Evolutionary conservation across 2,113 vertebrate genomes (phyloP).

Genomic region (Psilopsiagon aymara): DNA sequence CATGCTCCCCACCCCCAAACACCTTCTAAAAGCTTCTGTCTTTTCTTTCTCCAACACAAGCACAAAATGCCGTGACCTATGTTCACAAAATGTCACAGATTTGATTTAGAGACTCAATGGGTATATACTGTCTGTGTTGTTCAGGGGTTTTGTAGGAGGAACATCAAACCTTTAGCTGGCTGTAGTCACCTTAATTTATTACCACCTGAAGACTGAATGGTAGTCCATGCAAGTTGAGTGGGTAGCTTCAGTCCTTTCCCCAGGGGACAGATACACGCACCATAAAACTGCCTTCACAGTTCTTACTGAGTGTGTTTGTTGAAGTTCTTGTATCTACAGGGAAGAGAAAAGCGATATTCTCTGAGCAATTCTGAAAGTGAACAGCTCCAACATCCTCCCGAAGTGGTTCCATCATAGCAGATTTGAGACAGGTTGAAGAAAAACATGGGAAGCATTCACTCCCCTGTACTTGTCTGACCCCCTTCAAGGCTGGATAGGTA

Average conservation of each 20-base stretch:
- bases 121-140: neutral
- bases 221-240: neutral
- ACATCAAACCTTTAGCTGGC: neutral
- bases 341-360: neutral
- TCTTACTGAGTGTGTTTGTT: neutral
- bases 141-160: neutral
- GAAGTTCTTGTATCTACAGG: neutral
- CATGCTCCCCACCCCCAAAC: neutral
- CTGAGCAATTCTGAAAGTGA: neutral
- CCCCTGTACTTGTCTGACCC: neutral
- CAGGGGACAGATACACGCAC: neutral
- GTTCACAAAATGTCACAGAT: neutral
- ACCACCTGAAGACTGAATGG: neutral
- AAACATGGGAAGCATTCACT: neutral
- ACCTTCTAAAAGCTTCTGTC: neutral
- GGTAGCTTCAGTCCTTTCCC: neutral
- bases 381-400: neutral
- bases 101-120: neutral
- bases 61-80: neutral
- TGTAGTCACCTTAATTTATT: neutral
- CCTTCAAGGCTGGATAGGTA: fast-evolving
- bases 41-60: neutral
- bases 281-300: neutral
- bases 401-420: neutral
- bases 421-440: neutral